phyloP scores from a whole-genome alignment of 2,113 vertebrate genomes.

The Macquaria ambigua region DNA sequence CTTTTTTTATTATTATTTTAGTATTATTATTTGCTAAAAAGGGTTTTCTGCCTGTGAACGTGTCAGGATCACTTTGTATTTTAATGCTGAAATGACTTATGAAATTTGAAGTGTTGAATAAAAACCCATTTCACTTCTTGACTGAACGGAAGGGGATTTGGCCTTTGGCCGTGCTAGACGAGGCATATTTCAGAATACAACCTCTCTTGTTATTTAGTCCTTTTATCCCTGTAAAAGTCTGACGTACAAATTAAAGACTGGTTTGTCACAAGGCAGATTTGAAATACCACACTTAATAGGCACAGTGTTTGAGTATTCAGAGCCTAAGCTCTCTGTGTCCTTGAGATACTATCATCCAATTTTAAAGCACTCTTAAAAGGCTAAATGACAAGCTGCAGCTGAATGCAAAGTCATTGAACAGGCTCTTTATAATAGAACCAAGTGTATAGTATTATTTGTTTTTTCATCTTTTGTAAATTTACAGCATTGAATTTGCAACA shows the following conservation, averaged over 20 bases:
- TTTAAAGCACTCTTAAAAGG: constrained; percentile 74
- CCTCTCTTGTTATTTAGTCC: constrained; percentile 62
- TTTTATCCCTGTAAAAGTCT: constrained; percentile 53
- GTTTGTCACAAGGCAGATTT: constrained; percentile 68
- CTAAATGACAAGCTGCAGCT: constrained; percentile 74
- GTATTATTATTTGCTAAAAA: constrained; percentile 13
- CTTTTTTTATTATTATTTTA: background rate
- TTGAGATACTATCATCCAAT: constrained; percentile 74
- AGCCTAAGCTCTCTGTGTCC: constrained; percentile 63
- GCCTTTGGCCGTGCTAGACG: constrained; percentile 55
- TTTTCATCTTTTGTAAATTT: constrained; percentile 65
- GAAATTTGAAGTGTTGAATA: constrained; percentile 45
- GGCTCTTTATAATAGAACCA: constrained; percentile 54
- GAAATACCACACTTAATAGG: constrained; percentile 77
- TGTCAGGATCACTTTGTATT: constrained; percentile 26
- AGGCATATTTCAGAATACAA: constrained; percentile 51
- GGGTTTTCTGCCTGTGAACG: constrained; percentile 20
- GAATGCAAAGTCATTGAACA: constrained; percentile 72
- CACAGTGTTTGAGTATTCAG: constrained; percentile 62
- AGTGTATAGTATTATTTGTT: constrained; percentile 55
- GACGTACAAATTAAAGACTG: constrained; percentile 66
- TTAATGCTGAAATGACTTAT: constrained; percentile 23
- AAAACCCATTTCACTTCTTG: constrained; percentile 48
- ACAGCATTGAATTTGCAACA: constrained; percentile 64
- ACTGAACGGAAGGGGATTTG: constrained; percentile 61